These are phyloP conservation scores for Harmothoe impar DNA, from an alignment of 2,888 invertebrate genomes.

Conservation along the genomic window DNA sequence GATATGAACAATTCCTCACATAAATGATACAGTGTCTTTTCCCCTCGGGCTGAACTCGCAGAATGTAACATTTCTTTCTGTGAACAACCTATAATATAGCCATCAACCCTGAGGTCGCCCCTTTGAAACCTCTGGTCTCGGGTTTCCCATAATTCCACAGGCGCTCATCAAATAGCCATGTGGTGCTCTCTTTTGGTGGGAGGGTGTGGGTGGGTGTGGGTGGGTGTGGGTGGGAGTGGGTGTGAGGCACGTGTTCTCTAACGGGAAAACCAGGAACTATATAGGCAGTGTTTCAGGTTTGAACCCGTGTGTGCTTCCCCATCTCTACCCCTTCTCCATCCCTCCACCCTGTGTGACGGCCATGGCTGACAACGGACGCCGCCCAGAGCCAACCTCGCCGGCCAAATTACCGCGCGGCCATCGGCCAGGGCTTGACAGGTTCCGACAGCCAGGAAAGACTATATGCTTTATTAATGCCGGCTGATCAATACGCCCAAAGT, in stretches of 20 bases:
- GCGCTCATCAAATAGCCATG: conserved; percentile 31
- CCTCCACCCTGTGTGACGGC: background rate
- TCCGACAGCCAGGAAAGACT: conserved; percentile 60
- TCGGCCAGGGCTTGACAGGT: conserved; percentile 31
- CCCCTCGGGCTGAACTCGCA: too few relatives aligned
- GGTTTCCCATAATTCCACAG: conserved; percentile 36
- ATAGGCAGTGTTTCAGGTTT: conserved; percentile 20
- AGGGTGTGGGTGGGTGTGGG: background rate
- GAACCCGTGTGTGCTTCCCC: conserved; percentile 32
- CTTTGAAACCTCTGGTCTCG: background rate
- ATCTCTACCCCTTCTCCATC: background rate
- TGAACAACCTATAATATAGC: conserved; percentile 14
- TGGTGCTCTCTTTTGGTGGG: background rate
- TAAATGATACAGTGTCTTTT: too few relatives aligned
- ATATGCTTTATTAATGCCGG: conserved; percentile 58
- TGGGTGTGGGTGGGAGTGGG: background rate
- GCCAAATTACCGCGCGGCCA: conserved; percentile 44
- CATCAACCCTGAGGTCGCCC: background rate
- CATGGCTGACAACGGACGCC: background rate
- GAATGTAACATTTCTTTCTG: too few relatives aligned
- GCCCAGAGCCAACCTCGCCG: background rate
- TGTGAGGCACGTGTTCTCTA: background rate
- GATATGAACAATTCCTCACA: too few relatives aligned
- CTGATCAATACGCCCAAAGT: conserved; percentile 35
- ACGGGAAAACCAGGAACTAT: background rate